These are phyloP conservation scores for Progne subis DNA, from an alignment of 2,113 vertebrate genomes.

Conservation along the genomic window DNA sequence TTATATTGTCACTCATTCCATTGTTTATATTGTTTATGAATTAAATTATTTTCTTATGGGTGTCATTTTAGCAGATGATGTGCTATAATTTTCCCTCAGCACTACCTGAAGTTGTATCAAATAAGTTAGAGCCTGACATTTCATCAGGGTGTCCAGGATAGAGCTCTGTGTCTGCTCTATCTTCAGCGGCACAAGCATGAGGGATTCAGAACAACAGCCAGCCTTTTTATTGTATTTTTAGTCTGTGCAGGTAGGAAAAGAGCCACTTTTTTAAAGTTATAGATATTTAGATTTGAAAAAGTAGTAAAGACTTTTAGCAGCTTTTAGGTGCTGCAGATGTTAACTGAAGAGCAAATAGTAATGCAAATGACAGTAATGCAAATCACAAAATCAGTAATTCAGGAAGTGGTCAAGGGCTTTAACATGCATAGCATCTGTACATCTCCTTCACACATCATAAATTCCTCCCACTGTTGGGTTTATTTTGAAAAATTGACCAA, in stretches of 20 bases:
- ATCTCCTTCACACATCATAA: background rate
- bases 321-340: background rate
- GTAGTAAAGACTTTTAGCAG: background rate
- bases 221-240: background rate
- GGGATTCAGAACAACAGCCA: background rate
- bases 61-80: background rate
- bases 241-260: background rate
- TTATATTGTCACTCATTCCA: background rate
- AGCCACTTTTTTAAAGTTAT: background rate
- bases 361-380: background rate
- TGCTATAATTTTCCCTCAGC: background rate
- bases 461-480: background rate
- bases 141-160: background rate
- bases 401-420: background rate
- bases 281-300: background rate
- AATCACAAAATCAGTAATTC: background rate
- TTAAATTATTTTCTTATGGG: background rate
- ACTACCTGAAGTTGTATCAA: background rate
- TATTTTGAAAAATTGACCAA: background rate
- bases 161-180: background rate
- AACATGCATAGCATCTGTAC: background rate
- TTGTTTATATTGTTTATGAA: background rate
- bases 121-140: background rate
- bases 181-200: background rate
- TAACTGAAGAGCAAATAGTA: background rate